Percentiles rank a stretch among this genome's conserved stretches.
Conservation (phyloP, 2,113 vertebrate genomes). For the Synodontis membranacea region DNA sequence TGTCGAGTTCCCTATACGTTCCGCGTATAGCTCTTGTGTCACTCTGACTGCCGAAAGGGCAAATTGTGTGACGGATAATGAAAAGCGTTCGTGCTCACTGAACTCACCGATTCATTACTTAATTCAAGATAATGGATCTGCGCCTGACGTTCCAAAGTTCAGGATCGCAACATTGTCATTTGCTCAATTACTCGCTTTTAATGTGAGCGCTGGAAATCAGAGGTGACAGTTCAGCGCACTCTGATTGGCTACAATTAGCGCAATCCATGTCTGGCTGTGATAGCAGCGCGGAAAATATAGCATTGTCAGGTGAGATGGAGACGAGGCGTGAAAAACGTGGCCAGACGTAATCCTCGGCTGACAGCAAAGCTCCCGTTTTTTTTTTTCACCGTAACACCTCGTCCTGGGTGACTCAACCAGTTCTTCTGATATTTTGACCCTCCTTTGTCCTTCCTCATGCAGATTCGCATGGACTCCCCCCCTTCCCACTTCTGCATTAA, state of each 20-base stretch:
- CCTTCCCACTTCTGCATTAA: conserved; percentile 39
- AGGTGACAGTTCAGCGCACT: conserved; percentile 27
- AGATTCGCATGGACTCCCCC: conserved; percentile 26
- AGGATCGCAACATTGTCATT: conserved; percentile 30
- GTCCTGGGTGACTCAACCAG: conserved; percentile 34
- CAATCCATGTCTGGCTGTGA: conserved; percentile 38
- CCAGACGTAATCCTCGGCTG: conserved; percentile 1
- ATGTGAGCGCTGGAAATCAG: conserved; percentile 37
- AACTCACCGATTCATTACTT: conserved; percentile 37
- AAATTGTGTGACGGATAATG: conserved; percentile 31
- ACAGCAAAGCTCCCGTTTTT: conserved; percentile 15
- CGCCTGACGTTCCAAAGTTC: conserved; percentile 28
- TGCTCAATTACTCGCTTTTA: conserved; percentile 45
- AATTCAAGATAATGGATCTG: conserved; percentile 47
- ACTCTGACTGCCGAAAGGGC: conserved; percentile 13
- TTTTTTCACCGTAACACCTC: conserved; percentile 34
- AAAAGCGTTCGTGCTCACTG: conserved; percentile 43
- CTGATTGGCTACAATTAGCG: conserved; percentile 40
- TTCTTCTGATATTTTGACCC: conserved; percentile 50
- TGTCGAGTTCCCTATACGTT: background rate
- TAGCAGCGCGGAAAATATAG: background rate
- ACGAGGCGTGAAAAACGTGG: background rate
- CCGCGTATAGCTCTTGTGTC: background rate
- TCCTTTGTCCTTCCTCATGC: conserved; percentile 53
- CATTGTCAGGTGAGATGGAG: conserved; percentile 10